Base-by-base conservation (phyloP, 2,888 invertebrate species). In the Drosophila koepferae region DNA sequence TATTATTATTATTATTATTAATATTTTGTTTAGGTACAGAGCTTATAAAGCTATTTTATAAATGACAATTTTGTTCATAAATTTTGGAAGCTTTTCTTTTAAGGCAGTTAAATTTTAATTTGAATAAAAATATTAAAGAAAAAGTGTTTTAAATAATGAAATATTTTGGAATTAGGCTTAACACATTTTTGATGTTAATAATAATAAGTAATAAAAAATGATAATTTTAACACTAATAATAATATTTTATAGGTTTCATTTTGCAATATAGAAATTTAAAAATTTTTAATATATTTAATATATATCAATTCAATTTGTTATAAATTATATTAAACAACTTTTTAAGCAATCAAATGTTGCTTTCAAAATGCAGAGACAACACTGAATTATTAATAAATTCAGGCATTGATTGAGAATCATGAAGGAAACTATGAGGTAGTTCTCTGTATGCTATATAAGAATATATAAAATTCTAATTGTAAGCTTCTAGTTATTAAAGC, bases 61-160 rank as follows among this genome's bases (percentile, higher is more conserved):
- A 56, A 14, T 3, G 23, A 7, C 18, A 9, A 31, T 18, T 8
- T 31, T 4, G 2, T 3, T 18, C 0, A 20, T 16, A 34, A 10
- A 16, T 40, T 48, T 23, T 68, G 36, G 10, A 43, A 53, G 51
- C 31, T 16, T 54, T 18, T 38, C 7, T 36, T 46, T 34, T 34
- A 38, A 51, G 63, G 65, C 63, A 63, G 63, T 40, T 18, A 3
- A 4, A 7, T 43, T 55, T 46, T 20, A 10, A 9, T 48, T 16
- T 28, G 28, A 20, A 12, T 10, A 20, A 12, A 44, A 14, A 14
- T 7, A 20, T n/a, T 44, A 6, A 12, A 20, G 20, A 5, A 44
- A 44, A 20, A n/a, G n/a, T 44, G 3, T 2, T 23, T 23, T 23
- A 23, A 23, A 23, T 23, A 23, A 23, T 23, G 23, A 23, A 23